Evolutionary conservation across 2,888 invertebrate species (phyloP).

Genomic region (Idaea biselata): DNA sequence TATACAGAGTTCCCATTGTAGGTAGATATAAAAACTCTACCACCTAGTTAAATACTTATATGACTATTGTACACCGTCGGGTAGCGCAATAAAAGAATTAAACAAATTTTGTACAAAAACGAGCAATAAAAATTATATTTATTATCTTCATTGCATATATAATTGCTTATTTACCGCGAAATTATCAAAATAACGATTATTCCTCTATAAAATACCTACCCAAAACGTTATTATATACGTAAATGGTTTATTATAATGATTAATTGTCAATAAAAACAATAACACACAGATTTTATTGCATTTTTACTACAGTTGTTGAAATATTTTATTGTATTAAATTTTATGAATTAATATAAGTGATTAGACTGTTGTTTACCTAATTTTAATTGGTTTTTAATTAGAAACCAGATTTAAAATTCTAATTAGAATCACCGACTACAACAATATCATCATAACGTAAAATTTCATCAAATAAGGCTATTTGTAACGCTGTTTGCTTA

Average conservation of each 20-base stretch:
- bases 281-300: slow-evolving; percentile 47
- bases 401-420: slow-evolving; percentile 28
- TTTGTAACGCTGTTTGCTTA: neutral
- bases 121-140: slow-evolving; percentile 13
- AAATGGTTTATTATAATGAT: slow-evolving; percentile 37
- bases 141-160: slow-evolving; percentile 20
- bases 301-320: slow-evolving; percentile 41
- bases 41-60: neutral
- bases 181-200: slow-evolving; percentile 27
- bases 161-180: slow-evolving; percentile 19
- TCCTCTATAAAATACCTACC: slow-evolving; percentile 27
- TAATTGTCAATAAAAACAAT: slow-evolving; percentile 49
- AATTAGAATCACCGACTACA: slow-evolving; percentile 31
- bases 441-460: slow-evolving; percentile 1
- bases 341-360: slow-evolving; percentile 23
- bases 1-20: no score
- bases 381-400: slow-evolving; percentile 35
- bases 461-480: no score
- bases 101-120: slow-evolving; percentile 9
- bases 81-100: neutral
- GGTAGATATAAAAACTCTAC: no score
- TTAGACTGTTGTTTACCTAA: slow-evolving; percentile 24
- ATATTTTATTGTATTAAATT: slow-evolving; percentile 37
- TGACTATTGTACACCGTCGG: neutral
- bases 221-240: slow-evolving; percentile 28